Percentiles rank a stretch among this genome's conserved stretches.
Evolutionary conservation across 2,888 invertebrate genomes (phyloP).

Genomic region (Neoascia interrupta): DNA sequence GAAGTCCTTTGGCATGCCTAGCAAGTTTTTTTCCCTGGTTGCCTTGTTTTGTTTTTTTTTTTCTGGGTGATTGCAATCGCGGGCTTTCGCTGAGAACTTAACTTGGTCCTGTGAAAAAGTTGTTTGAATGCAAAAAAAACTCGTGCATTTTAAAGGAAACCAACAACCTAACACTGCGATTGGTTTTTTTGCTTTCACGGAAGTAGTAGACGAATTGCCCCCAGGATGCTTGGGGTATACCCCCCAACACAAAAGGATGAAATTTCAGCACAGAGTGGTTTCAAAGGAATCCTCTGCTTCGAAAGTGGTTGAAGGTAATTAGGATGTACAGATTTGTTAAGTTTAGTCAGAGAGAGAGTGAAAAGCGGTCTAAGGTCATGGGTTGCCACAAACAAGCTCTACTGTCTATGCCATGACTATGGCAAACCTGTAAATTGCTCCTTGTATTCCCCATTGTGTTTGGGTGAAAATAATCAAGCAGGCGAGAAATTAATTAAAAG

Average conservation of each 20-base stretch:
- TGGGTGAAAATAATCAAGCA: conserved; percentile 50
- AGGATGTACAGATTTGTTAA: conserved; percentile 55
- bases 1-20: too few species aligned
- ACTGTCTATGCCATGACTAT: background rate
- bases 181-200: conserved; percentile 3
- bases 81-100: too few species aligned
- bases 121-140: background rate
- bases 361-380: too few species aligned
- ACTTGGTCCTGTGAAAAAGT: too few species aligned
- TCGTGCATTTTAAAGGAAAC: background rate
- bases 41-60: background rate
- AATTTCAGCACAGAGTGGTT: conserved; percentile 13
- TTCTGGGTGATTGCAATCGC: background rate
- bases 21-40: background rate
- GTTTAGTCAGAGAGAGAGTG: conserved; percentile 19
- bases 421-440: conserved; percentile 2
- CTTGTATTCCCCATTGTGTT: conserved; percentile 5
- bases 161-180: background rate
- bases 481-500: conserved; percentile 63
- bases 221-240: conserved; percentile 21
- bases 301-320: conserved; percentile 45
- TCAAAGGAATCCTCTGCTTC: conserved; percentile 35
- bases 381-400: too few species aligned
- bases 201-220: conserved; percentile 26
- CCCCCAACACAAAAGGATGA: conserved; percentile 6